These are phyloP conservation scores for Antennarius striatus DNA, from an alignment of 2,113 vertebrate genomes.

Conservation along the genomic window DNA sequence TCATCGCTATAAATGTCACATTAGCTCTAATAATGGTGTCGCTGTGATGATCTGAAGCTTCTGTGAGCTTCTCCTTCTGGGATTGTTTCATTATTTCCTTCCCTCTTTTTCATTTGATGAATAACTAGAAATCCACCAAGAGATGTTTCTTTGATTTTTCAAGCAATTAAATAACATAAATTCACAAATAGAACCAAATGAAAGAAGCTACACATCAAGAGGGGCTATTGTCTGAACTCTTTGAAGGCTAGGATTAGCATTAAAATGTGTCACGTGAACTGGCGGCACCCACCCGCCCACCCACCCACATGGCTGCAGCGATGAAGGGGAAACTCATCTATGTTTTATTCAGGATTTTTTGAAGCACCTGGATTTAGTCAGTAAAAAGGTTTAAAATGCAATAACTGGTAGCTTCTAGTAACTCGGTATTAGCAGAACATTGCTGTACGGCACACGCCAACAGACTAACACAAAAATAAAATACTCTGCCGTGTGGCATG, in stretches of 20 bases:
- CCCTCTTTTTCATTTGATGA: constrained; percentile 9
- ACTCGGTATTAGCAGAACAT: neutral
- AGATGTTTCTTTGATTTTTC: neutral
- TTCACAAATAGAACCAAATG: constrained; percentile 2
- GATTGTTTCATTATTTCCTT: neutral
- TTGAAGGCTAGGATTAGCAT: constrained; percentile 5
- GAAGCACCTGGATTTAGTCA: neutral
- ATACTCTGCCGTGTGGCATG: too few relatives aligned
- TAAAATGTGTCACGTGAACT: neutral
- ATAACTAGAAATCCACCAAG: neutral
- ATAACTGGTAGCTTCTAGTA: neutral
- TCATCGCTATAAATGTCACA: constrained; percentile 3
- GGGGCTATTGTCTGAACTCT: constrained; percentile 2
- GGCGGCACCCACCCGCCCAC: neutral
- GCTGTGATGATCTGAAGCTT: neutral
- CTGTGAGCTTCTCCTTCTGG: constrained; percentile 5
- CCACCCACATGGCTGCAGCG: neutral
- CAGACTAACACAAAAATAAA: too few relatives aligned
- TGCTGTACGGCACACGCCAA: too few relatives aligned
- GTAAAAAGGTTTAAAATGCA: neutral
- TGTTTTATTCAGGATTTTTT: neutral
- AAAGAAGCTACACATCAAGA: neutral
- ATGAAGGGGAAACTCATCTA: neutral
- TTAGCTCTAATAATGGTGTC: constrained; percentile 2
- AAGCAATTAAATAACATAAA: constrained; percentile 9